Evolutionary conservation across 1,140 invertebrate species (phyloP), one percentile per base, ranked within the genome.

Genomic region (Antheraea mylitta): DNA sequence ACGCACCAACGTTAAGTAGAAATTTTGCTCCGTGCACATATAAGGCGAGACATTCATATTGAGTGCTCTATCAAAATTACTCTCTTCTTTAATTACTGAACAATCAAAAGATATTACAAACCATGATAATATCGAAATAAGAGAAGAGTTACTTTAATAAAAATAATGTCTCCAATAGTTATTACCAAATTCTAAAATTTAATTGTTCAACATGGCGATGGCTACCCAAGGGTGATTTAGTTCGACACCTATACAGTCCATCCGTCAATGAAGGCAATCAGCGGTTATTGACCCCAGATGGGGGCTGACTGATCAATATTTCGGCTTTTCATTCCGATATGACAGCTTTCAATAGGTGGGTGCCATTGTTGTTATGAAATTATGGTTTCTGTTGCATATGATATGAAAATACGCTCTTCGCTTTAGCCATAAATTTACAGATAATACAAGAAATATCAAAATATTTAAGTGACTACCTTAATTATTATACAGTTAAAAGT

Each of bases 221-320:
- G 16, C 45, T 13, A n/a, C 45, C 45, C 16, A 53, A 53, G 10
- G 59, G 18, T 69, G 64, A 69, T 68, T 72, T 73, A 63, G 72
- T 79, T 76, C 73, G 72, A 76, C 75, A 79, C 75, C 75, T 79
- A 72, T 66, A 63, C 66, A 69, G 64, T 37, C 72, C 70, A 70
- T 73, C 67, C 69, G 65, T 79, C 76, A 82, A 85, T 80, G 78
- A 80, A 80, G 79, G 80, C 79, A 87, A 85, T 85, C 82, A 85
- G 64, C 80, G 83, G 83, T 72, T 75, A 70, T 74, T 78, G 77
- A 86, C 79, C 85, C 70, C 69, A 42, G 60, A 59, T 18, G 72
- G 74, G 77, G 67, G 68, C 64, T 72, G 67, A 58, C 66, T 81
- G 83, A 86, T 87, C 85, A 86, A 87, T 87, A 87, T 83, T 87